Base-by-base conservation (phyloP, 1,140 invertebrate genomes). In the Lucilia cuprina region DNA sequence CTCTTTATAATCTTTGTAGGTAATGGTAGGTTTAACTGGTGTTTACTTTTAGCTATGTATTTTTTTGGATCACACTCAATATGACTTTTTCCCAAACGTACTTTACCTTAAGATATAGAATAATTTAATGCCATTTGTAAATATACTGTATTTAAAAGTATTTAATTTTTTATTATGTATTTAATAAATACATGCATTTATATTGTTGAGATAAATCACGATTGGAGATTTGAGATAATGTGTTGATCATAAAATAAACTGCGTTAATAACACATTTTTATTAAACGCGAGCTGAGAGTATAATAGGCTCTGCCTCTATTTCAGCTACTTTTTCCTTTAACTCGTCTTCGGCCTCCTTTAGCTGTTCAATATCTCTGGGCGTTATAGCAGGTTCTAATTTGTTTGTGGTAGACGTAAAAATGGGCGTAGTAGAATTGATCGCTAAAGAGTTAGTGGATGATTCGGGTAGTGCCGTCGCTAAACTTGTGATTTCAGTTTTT, bases 321-420 rank as follows among this genome's bases (percentile, higher is more conserved):
- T 91, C 89, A 35, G 89, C 89, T 17, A 91, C 87, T 85, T 91
- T 91, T 74, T 88, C 89, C 87, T 91, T 91, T 1, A 91, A 87
- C 82, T 91, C 89, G 83, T 90, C 86, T 83, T 90, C 89, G 30
- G 84, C 88, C 82, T 90, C 85, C 83, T 90, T 89, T 1, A 89
- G 86, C 85, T 86, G 84, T 13, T 82, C 80, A 77, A 84, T 50
- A 34, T 82, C 74, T 82, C 75, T 82, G 7, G 70, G 70, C 0
- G 65, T 77, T 8, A 70, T 25, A 19, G 70, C 65, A n/a, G 25
- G 17, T 82, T 83, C 82, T 77, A 82, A 19, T 30, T 30, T 30
- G 80, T 25, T 55, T 13, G 13, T 82, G 35, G 17, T 82, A 9
- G 49, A 9, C 25, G 80, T 34, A 35, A 34, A 3, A 30, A 30